Percentiles rank a stretch among this genome's conserved stretches.
phyloP scores from a whole-genome alignment of 2,888 invertebrate genomes.

The Chaitophorus viminalis region DNA sequence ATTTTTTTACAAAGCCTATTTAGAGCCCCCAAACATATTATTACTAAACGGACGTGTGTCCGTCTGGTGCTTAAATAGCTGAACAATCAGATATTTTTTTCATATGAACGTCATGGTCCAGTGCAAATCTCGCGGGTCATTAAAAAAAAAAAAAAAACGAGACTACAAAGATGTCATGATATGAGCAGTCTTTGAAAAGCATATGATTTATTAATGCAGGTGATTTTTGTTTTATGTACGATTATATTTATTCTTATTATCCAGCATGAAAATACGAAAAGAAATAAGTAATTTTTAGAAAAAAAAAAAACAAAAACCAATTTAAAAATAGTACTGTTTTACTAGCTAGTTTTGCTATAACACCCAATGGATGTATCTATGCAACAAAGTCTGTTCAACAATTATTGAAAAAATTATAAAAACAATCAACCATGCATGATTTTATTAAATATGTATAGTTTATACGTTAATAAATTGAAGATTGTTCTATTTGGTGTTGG shows the following conservation, averaged over 20 bases:
- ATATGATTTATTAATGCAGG: conserved; percentile 34
- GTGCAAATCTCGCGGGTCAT: conserved; percentile 39
- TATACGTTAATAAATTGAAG: too few species aligned
- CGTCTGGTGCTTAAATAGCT: conserved; percentile 35
- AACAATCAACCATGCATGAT: too few species aligned
- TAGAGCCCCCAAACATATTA: not conserved
- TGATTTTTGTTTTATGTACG: conserved; percentile 14
- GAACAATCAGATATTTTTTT: conserved; percentile 30
- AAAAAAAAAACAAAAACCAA: not conserved
- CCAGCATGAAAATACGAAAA: not conserved
- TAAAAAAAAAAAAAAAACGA: conserved; percentile 18
- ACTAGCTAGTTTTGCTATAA: too few species aligned
- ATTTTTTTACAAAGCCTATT: not conserved
- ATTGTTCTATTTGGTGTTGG: too few species aligned
- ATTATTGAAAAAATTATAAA: too few species aligned
- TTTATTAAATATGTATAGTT: too few species aligned
- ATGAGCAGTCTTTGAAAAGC: conserved; percentile 1
- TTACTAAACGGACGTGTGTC: conserved; percentile 29
- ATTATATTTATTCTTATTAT: not conserved
- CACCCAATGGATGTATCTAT: too few species aligned
- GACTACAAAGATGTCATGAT: conserved; percentile 31
- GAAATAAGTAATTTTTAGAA: conserved; percentile 1
- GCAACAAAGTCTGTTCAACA: too few species aligned
- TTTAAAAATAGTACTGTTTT: not conserved
- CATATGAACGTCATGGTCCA: conserved; percentile 17